Conservation (phyloP, 1,140 invertebrate genomes). For the Harpegnathos saltator region DNA sequence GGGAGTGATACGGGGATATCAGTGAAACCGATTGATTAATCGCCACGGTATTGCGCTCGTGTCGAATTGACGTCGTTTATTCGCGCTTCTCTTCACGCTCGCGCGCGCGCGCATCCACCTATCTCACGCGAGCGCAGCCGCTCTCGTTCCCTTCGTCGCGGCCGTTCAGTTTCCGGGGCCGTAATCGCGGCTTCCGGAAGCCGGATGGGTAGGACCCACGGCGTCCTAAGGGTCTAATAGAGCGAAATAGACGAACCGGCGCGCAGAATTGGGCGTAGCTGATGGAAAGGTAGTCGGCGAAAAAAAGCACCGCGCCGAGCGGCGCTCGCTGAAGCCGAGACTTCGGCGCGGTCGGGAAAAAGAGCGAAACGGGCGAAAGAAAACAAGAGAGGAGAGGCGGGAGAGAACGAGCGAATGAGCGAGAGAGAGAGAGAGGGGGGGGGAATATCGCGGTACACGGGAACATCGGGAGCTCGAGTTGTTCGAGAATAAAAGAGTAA, state of each 20-base stretch:
- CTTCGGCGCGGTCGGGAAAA: slow-evolving; percentile 11
- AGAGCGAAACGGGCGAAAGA: slow-evolving; percentile 20
- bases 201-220: slow-evolving; percentile 61
- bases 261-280: slow-evolving; percentile 1
- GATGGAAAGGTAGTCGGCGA: slow-evolving; percentile 52
- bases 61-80: slow-evolving; percentile 2
- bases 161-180: background rate
- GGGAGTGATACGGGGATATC: too few species aligned
- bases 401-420: too few species aligned
- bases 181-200: slow-evolving; percentile 38
- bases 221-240: slow-evolving; percentile 75
- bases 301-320: slow-evolving; percentile 51
- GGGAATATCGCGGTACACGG: slow-evolving; percentile 73
- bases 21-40: too few species aligned
- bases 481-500: slow-evolving; percentile 86
- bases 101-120: background rate
- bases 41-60: too few species aligned
- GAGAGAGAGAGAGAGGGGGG: slow-evolving; percentile 61
- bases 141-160: background rate
- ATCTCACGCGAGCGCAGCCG: background rate
- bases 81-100: background rate
- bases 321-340: slow-evolving; percentile 35
- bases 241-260: slow-evolving; percentile 68
- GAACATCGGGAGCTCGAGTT: slow-evolving; percentile 79
- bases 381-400: slow-evolving; percentile 7